These are phyloP conservation scores for Sialia sialis DNA, from an alignment of 2,113 vertebrate genomes.

Conservation along the genomic window DNA sequence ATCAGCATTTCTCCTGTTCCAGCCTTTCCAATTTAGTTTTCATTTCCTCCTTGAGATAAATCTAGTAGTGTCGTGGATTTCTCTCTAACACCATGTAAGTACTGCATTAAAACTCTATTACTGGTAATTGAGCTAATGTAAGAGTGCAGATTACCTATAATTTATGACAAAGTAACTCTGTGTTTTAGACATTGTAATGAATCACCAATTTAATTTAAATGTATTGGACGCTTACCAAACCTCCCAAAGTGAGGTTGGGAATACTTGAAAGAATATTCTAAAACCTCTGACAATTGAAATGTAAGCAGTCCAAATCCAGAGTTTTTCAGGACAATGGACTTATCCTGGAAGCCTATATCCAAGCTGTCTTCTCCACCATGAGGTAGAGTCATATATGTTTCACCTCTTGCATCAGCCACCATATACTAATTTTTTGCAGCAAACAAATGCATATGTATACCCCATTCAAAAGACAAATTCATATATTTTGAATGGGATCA, in stretches of 20 bases:
- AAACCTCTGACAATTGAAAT: slow-evolving; percentile 15
- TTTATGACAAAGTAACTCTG: slow-evolving; percentile 72
- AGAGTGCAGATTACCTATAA: slow-evolving; percentile 75
- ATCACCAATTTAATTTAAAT: slow-evolving; percentile 72
- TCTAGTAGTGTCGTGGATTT: slow-evolving; percentile 47
- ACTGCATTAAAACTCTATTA: slow-evolving; percentile 79
- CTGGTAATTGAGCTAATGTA: slow-evolving; percentile 73
- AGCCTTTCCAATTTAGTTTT: slow-evolving; percentile 54
- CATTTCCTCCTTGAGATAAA: slow-evolving; percentile 52
- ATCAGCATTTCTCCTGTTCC: neutral
- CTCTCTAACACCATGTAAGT: slow-evolving; percentile 71
- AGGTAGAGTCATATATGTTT: neutral
- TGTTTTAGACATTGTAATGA: slow-evolving; percentile 67
- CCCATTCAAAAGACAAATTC: too few species aligned
- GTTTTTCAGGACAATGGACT: neutral
- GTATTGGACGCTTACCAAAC: slow-evolving; percentile 60
- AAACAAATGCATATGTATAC: neutral
- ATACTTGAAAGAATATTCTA: slow-evolving; percentile 34
- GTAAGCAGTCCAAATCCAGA: neutral
- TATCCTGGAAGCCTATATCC: neutral
- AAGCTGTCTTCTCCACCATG: neutral
- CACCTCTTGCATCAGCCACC: neutral
- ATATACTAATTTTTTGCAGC: neutral
- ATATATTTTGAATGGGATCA: neutral
- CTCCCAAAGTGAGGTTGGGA: slow-evolving; percentile 24